Evolutionary conservation across 2,797 vertebrate genomes (phyloP).

Genomic region (Sciaenops ocellatus): DNA sequence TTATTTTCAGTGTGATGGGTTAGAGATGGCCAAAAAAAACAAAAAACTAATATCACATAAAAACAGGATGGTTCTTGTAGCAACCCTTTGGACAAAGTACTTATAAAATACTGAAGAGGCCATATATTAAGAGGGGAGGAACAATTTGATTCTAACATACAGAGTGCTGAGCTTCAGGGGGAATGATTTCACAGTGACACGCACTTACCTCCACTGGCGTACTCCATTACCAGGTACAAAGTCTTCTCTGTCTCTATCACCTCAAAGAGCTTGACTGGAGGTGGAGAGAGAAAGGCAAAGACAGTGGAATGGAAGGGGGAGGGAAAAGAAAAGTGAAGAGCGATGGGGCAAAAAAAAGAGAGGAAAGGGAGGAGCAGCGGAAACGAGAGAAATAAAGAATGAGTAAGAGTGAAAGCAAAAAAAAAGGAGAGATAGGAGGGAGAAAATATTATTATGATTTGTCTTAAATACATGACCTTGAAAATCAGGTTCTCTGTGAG

Average conservation of each 20-base stretch:
- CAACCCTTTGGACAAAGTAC: not conserved
- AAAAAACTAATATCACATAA: not conserved
- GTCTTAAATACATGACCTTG: conserved; percentile 19
- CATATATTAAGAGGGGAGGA: not conserved
- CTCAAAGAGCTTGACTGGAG: conserved; percentile 95
- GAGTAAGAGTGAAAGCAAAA: conserved; percentile 22
- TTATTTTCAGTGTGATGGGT: not conserved
- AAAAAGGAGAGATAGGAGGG: not conserved
- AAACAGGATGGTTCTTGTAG: not conserved
- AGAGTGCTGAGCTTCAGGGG: conserved; percentile 31
- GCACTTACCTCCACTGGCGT: conserved; percentile 91
- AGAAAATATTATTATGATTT: conserved; percentile 13
- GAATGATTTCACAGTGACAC: conserved; percentile 54
- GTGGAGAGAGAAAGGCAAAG: conserved; percentile 28
- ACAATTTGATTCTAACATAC: conserved; percentile 21
- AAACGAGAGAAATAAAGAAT: not conserved
- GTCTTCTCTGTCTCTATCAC: conserved; percentile 98
- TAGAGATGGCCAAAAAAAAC: not conserved
- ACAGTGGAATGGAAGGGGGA: conserved; percentile 1
- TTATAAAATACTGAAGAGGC: not conserved
- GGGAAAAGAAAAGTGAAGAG: not conserved
- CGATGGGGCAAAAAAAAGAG: not conserved
- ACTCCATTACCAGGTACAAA: conserved; percentile 96
- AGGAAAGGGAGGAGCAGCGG: conserved; percentile 9
- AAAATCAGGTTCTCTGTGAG: not conserved